Conservation (phyloP, 2,888 invertebrate species). For the Parnassius glacialis region DNA sequence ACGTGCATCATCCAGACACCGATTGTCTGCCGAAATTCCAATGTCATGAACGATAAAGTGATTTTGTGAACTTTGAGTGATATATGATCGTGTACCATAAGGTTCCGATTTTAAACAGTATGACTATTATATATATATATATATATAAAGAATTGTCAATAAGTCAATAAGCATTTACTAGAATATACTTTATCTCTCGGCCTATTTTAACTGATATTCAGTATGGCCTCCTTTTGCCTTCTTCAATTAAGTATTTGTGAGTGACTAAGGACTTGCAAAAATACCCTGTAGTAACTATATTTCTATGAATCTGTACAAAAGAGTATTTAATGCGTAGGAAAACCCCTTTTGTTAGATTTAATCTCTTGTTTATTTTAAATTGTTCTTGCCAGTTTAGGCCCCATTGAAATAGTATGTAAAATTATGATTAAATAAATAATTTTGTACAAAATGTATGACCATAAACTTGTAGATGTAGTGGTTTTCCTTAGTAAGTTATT, state of each 20-base stretch:
- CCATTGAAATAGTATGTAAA: conserved; percentile 35
- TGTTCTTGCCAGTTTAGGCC: conserved; percentile 18
- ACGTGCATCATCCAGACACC: conserved; percentile 77
- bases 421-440: conserved; percentile 39
- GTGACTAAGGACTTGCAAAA: conserved; percentile 32
- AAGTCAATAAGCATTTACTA: conserved; percentile 53
- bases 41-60: conserved; percentile 66
- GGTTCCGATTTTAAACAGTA: conserved; percentile 27
- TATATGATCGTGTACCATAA: conserved; percentile 49
- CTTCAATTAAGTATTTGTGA: conserved; percentile 39
- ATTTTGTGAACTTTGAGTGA: conserved; percentile 38
- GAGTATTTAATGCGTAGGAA: conserved; percentile 26
- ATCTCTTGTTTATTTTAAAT: conserved; percentile 14
- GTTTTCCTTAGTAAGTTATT: conserved; percentile 76
- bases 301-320: conserved; percentile 64
- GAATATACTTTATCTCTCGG: conserved; percentile 53
- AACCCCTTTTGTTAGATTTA: conserved; percentile 34
- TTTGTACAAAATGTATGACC: conserved; percentile 72
- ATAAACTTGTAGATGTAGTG: conserved; percentile 60
- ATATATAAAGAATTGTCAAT: background rate
- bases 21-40: conserved; percentile 73
- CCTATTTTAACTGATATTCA: conserved; percentile 56
- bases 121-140: too few relatives aligned
- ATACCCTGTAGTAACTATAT: conserved; percentile 58
- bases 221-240: conserved; percentile 67